phyloP scores from a whole-genome alignment of 2,113 vertebrate species.

The Nanorana parkeri region DNA sequence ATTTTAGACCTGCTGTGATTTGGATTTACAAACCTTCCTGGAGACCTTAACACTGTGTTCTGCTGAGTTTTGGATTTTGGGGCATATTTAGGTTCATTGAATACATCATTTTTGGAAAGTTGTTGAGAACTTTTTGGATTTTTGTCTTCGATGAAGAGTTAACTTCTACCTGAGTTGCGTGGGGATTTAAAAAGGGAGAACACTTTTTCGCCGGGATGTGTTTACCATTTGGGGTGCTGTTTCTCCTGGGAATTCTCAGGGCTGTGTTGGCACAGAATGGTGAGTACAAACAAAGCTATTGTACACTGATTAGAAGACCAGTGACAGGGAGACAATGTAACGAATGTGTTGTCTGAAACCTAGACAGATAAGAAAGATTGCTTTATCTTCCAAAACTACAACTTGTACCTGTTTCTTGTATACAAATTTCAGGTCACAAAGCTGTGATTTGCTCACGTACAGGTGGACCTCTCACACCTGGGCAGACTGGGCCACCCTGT shows the following conservation, averaged over 20 bases:
- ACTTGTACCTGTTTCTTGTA: neutral
- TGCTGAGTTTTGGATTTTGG: constrained; percentile 2
- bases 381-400: neutral
- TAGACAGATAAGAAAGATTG: neutral
- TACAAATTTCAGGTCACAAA: neutral
- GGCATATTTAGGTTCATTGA: neutral
- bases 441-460: neutral
- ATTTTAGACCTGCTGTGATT: neutral
- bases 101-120: neutral
- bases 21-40: neutral
- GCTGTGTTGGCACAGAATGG: constrained; percentile 36
- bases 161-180: neutral
- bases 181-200: constrained; percentile 3
- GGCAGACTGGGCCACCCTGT: too few species aligned
- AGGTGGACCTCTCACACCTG: too few species aligned
- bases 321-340: constrained; percentile 13
- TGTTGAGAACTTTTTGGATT: neutral
- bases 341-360: constrained; percentile 29
- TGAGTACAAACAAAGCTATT: constrained; percentile 46
- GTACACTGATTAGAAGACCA: constrained; percentile 14
- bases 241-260: constrained; percentile 35
- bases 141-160: constrained; percentile 33
- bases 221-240: neutral
- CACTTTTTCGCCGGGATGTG: constrained; percentile 16
- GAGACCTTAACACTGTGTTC: neutral